Evolutionary conservation across 1,140 invertebrate species (phyloP).

Genomic region (Drosophila triauraria): DNA sequence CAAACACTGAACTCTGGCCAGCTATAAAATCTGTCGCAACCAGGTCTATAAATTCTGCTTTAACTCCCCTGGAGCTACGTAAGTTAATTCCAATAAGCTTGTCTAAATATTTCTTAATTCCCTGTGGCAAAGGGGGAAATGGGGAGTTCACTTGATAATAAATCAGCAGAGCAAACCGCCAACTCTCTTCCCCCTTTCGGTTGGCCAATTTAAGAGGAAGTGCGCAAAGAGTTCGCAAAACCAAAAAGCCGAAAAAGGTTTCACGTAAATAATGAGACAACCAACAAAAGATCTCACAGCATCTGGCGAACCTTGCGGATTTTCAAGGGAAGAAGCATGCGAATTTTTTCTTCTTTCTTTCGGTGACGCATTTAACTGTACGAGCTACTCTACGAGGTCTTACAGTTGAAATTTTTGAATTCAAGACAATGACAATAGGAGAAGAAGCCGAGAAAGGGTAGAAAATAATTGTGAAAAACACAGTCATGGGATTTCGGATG

Average conservation of each 20-base stretch:
- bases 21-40: conserved; percentile 15
- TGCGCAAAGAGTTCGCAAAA: conserved; percentile 44
- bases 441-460: conserved; percentile 44
- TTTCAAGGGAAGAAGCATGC: conserved; percentile 34
- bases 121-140: neutral
- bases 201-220: conserved; percentile 28
- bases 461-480: conserved; percentile 37
- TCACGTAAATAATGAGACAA: conserved; percentile 44
- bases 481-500: conserved; percentile 47
- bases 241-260: conserved; percentile 48
- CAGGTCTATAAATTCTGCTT: conserved; percentile 10
- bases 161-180: conserved; percentile 18
- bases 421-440: conserved; percentile 27
- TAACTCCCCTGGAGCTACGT: neutral
- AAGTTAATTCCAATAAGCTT: conserved; percentile 33
- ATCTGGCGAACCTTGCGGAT: conserved; percentile 10
- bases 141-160: conserved; percentile 19
- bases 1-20: neutral
- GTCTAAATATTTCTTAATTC: conserved; percentile 25
- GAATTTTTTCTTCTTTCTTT: conserved; percentile 21
- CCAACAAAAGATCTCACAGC: conserved; percentile 53
- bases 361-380: conserved; percentile 38
- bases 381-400: conserved; percentile 9
- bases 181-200: conserved; percentile 4
- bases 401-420: neutral